Base-by-base conservation (phyloP, 2,888 invertebrate species). In the Dione juno region DNA sequence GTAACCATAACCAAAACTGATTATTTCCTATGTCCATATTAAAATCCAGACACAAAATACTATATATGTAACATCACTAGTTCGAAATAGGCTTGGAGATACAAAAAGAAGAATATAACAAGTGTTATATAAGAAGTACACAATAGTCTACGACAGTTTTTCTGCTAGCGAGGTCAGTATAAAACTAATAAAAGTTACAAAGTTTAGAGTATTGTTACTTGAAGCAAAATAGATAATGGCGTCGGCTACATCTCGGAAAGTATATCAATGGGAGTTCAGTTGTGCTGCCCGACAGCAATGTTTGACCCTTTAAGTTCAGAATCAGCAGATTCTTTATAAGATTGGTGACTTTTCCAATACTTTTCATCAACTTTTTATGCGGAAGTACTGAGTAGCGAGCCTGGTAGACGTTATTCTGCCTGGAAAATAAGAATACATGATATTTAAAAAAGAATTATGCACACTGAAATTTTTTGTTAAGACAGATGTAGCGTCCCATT, bases 231-330 rank as follows among this genome's bases (percentile, higher is more conserved):
- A 64, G 68, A n/a, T 61, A 59, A 59, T 52, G 63, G 65, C 65
- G 65, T 66, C 68, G 50, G 43, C 40, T 50, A 50, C 48, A 48
- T 64, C 41, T 68, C 53, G n/a, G 68, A 65, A 71, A 71, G 59
- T 71, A 66, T 68, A 71, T 71, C 71, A 71, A 71, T 71, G 65
- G 65, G 58, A 68, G 59, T 48, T 58, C 45, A 65, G 64, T 71
- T 68, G 40, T n/a, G 71, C 71, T 68, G 68, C 64, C 67, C 35
- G 43, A 41, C 16, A 19, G 58, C 64, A 52, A 53, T 53, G 52
- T 71, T 65, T 50, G 68, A 71, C 71, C 68, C 68, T 68, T 71
- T 66, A n/a, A 57, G 37, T 64, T 65, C 14, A n/a, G 61, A 61
- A 45, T 61, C 61, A 45, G 71, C 68, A 58, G 45, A 68, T 43